Evolutionary conservation across 2,113 vertebrate genomes (phyloP).

Genomic region (Condylura cristata): DNA sequence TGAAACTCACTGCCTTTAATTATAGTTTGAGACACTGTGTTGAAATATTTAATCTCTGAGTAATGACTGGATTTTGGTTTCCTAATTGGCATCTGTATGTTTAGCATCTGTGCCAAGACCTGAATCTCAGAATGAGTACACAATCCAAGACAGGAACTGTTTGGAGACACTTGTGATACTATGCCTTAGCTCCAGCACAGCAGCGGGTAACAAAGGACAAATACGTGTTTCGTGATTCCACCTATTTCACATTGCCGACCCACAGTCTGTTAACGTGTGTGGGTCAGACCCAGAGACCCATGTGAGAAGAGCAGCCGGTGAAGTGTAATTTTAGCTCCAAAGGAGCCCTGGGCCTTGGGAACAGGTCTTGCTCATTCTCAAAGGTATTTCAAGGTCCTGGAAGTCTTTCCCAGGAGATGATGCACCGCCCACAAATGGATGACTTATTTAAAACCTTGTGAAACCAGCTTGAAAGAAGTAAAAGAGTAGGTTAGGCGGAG

Average conservation of each 20-base stretch:
- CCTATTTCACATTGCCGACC: not conserved
- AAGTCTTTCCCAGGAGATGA: slow-evolving; percentile 76
- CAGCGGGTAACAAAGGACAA: not conserved
- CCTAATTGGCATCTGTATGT: slow-evolving; percentile 79
- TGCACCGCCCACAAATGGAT: slow-evolving; percentile 74
- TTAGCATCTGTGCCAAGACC: slow-evolving; percentile 73
- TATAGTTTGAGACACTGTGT: slow-evolving; percentile 79
- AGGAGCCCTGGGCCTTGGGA: slow-evolving; percentile 66
- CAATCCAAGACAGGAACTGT: not conserved
- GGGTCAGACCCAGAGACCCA: slow-evolving; percentile 29
- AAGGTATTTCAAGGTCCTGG: slow-evolving; percentile 79
- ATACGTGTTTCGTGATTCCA: not conserved
- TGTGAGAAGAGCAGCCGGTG: not conserved
- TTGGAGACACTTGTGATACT: not conserved
- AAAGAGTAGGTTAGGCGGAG: slow-evolving; percentile 21
- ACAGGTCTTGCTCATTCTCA: slow-evolving; percentile 53
- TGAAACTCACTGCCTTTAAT: slow-evolving; percentile 83
- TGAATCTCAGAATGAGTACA: slow-evolving; percentile 40
- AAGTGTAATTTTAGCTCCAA: not conserved
- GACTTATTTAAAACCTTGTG: slow-evolving; percentile 69
- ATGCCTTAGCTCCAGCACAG: not conserved
- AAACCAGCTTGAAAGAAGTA: slow-evolving; percentile 62
- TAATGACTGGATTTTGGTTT: slow-evolving; percentile 82
- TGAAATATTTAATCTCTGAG: slow-evolving; percentile 84
- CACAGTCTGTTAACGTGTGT: slow-evolving; percentile 36